Conservation (phyloP, 2,113 vertebrate species). For the Oostethus manadensis region DNA sequence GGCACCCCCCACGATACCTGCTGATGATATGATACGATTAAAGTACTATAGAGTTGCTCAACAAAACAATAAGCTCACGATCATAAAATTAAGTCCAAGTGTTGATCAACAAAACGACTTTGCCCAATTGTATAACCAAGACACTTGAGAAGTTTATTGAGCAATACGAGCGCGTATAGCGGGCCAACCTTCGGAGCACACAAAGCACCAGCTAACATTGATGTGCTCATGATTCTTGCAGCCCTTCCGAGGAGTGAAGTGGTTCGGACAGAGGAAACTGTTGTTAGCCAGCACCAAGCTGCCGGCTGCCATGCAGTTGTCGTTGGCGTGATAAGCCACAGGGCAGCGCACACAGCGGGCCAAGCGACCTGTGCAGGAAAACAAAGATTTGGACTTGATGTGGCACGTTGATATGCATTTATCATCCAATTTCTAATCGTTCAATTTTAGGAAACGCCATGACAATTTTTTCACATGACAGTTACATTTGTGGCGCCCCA, state of each 20-base stretch:
- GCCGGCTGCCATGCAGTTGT: conserved; percentile 94
- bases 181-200: conserved; percentile 93
- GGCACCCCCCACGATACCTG: no score
- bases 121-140: background rate
- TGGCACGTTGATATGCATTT: no score
- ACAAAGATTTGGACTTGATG: background rate
- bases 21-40: no score
- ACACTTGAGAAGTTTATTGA: background rate
- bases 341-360: conserved; percentile 98
- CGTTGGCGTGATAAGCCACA: conserved; percentile 94
- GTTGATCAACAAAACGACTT: no score
- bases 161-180: background rate
- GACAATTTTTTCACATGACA: no score
- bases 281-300: conserved; percentile 93
- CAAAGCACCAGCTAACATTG: conserved; percentile 99
- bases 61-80: no score
- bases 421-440: no score
- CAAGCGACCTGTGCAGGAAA: conserved; percentile 78
- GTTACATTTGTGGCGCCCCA: no score
- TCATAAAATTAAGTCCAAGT: no score
- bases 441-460: no score
- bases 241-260: conserved; percentile 90
- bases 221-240: conserved; percentile 97
- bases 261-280: conserved; percentile 96
- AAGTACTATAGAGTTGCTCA: no score